Percentiles rank a stretch among this genome's conserved stretches.
These are phyloP conservation scores for Montipora cactus DNA, from an alignment of 64 coral and sea anemone species.

Conservation along the genomic window DNA sequence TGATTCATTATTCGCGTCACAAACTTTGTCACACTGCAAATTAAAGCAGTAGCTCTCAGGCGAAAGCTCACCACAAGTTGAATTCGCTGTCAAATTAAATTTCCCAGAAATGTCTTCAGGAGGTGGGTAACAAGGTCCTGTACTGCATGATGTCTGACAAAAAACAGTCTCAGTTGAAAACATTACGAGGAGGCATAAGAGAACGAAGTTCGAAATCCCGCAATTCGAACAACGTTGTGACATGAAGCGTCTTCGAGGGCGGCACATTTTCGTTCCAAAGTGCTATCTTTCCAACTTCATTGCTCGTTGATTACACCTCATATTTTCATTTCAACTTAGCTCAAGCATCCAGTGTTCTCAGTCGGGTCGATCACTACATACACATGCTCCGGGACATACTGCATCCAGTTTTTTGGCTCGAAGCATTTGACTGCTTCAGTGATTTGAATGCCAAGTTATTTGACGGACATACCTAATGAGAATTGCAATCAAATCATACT, in stretches of 20 bases:
- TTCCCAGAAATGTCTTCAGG: conserved; percentile 25
- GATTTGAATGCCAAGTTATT: background rate
- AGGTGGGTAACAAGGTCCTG: conserved; percentile 55
- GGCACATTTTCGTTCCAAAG: conserved; percentile 12
- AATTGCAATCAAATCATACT: background rate
- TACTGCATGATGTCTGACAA: conserved; percentile 5
- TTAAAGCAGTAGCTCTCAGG: conserved; percentile 14
- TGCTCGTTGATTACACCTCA: background rate
- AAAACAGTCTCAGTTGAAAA: conserved; percentile 25
- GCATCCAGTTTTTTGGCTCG: background rate
- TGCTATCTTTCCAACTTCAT: background rate
- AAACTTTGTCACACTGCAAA: conserved; percentile 38
- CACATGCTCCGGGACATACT: too few relatives aligned
- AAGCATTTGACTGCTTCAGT: background rate
- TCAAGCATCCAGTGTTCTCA: background rate
- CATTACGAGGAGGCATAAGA: background rate
- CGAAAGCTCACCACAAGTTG: conserved; percentile 47
- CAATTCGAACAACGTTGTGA: conserved; percentile 23
- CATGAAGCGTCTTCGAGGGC: background rate
- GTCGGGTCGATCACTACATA: background rate
- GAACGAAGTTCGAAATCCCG: conserved; percentile 9
- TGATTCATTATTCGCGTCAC: conserved; percentile 2
- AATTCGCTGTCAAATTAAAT: conserved; percentile 60
- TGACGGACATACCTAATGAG: background rate
- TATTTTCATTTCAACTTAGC: background rate